Base-by-base conservation (phyloP, 2,888 invertebrate species). In the Frankliniella fusca region DNA sequence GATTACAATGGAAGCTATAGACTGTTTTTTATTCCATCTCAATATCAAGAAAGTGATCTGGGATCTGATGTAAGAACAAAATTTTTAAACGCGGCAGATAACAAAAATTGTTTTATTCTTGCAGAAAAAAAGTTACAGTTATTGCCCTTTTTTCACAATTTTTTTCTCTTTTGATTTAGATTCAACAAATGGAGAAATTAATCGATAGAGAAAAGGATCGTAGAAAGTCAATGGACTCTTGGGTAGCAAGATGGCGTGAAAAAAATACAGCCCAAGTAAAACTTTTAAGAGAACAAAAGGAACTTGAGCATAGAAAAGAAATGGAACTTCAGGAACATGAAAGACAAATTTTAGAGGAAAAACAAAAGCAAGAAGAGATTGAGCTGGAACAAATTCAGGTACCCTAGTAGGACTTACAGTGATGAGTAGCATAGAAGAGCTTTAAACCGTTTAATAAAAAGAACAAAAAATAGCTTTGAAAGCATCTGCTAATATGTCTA, bases 21-120 rank as follows among this genome's bases (percentile, higher is more conserved):
- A 80, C 83, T 85, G n/a, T 85, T 84, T 82, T 83, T 83, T 54
- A 84, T 85, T 28, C 85, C 85, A 54, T 84, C 83, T 81, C 83
- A 84, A 48, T 85, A 84, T 80, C 83, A 84, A 81, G 81, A 84
- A 95, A 76, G 70, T 76, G 70, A 76, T 27, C 23, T 76, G 23
- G 27, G 11, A 27, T 76, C 27, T n/a, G 70, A 76, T 76, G 70
- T 76, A 27, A 76, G 70, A 0, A 20, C 5, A 5, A 38, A 38
- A 38, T 38, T 3, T 5, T 5, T 3, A 38, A 38, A 38, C 5
- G 5, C 5, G 38, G 38, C 5, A 38, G 2, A 5, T 38, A 2
- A 38, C 3, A 5, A 38, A 38, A 38, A 38, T 61, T 54, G 8
- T 54, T 54, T 54, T 54, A 18, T 12, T 54, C 18, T 61, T 61